Conservation (phyloP, 2,113 vertebrate genomes). For the Cyanistes caeruleus region DNA sequence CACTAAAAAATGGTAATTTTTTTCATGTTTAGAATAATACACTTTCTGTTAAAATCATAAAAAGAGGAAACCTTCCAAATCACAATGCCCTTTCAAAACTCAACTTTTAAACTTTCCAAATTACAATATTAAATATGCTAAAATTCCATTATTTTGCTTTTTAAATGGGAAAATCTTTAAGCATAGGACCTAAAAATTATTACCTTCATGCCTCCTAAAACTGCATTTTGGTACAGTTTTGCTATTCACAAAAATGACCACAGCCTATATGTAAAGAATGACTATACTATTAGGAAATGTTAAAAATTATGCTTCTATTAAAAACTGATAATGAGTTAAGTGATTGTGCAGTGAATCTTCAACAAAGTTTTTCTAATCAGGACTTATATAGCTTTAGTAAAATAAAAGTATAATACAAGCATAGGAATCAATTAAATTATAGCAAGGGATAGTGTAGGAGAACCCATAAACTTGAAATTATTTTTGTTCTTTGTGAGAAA, state of each 20-base stretch:
- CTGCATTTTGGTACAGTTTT: not conserved
- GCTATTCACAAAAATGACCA: not conserved
- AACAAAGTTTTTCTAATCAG: not conserved
- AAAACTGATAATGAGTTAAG: not conserved
- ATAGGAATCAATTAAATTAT: not conserved
- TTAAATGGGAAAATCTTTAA: not conserved
- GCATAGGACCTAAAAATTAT: not conserved
- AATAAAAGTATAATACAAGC: not conserved
- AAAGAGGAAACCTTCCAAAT: not conserved
- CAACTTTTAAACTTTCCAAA: not conserved
- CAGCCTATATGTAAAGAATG: not conserved
- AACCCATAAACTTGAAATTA: not conserved
- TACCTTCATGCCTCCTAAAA: not conserved
- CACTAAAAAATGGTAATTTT: not conserved
- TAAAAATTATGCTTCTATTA: not conserved
- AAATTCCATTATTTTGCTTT: not conserved
- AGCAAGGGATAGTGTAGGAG: not conserved
- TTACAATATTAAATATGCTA: not conserved
- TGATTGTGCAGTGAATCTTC: not conserved
- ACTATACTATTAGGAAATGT: not conserved
- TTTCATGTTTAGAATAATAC: not conserved
- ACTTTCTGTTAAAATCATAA: not conserved
- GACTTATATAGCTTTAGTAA: not conserved
- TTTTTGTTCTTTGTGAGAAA: not conserved
- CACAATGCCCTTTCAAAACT: not conserved